Evolutionary conservation across 1,140 invertebrate species (phyloP), one percentile per base, ranked within the genome.

Genomic region (Drosophila seguyi): DNA sequence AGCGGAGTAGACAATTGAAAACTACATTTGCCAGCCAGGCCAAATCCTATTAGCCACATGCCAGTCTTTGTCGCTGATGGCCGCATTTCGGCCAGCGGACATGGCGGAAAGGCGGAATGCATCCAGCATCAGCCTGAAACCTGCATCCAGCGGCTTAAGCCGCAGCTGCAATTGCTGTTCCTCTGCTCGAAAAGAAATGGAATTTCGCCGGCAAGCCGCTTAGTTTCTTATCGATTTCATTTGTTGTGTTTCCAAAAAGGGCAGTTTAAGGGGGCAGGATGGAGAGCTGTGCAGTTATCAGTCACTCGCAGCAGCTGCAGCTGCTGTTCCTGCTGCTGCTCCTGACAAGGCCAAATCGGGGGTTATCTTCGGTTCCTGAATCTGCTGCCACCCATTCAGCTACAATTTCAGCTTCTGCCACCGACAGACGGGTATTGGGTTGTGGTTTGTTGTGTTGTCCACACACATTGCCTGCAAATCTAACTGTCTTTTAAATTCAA

Each of bases 31-130:
- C 66, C 62, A 47, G 44, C 68, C 75, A 60, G 47, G 72, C 59
- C 59, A 87, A 87, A 87, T 87, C 83, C 83, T 88, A 87, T 87
- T 87, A 87, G 83, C 83, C 75, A 83, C 83, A 83, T 79, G 84
- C 76, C 83, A 79, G 56, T 88, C 76, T 76, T 66, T 71, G 63
- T 71, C 48, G 48, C 50, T 67, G 39, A 38, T 57, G 72, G 61
- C 67, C 75, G 57, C 78, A 66, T 71, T 85, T 86, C 53, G 67
- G 79, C 76, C 81, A 65, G 63, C 57, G 72, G 60, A 56, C 53
- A 78, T 53, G 44, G 52, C 48, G 31, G 61, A 75, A 80, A 59
- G 75, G 67, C 67, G 77, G 68, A 85, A 80, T 62, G 60, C 61
- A 63, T 42, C 61, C 69, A 61, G 74, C 59, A 71, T 34, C 14